A percentile compares a stretch with the other conserved stretches of the same genome.
Conservation (phyloP, 2,797 vertebrate genomes). For the Trichosurus vulpecula region DNA sequence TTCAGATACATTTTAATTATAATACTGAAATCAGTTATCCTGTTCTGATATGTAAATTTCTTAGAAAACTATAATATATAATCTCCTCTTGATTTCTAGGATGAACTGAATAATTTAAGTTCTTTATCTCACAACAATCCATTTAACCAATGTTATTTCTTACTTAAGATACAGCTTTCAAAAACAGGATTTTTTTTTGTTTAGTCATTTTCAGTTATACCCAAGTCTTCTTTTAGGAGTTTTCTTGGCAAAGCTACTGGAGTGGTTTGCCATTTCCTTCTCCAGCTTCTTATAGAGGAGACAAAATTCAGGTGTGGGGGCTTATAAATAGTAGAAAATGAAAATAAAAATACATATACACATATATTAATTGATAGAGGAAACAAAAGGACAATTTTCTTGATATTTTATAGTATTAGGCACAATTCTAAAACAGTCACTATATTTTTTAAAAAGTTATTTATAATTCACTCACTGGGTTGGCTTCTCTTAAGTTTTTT, state of each 20-base stretch:
- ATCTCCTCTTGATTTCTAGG: neutral
- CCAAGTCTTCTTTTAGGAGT: neutral
- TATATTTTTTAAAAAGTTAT: neutral
- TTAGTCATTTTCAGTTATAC: neutral
- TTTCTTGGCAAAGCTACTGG: neutral
- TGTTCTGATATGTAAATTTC: neutral
- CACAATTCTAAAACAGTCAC: neutral
- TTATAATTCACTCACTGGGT: neutral
- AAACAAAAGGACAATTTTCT: neutral
- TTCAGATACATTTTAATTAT: neutral
- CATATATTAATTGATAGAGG: neutral
- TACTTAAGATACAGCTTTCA: neutral
- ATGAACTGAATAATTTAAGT: neutral
- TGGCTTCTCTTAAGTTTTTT: neutral
- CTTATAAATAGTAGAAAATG: neutral
- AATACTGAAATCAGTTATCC: neutral
- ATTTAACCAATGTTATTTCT: neutral
- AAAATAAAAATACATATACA: neutral
- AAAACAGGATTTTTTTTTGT: neutral
- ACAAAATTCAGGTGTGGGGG: neutral
- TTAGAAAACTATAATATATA: neutral
- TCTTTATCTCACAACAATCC: neutral
- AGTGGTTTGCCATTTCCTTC: neutral
- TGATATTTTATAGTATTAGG: neutral
- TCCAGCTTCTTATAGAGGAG: neutral